Conservation (phyloP, 23 tunicate species). For the Styela clava region DNA sequence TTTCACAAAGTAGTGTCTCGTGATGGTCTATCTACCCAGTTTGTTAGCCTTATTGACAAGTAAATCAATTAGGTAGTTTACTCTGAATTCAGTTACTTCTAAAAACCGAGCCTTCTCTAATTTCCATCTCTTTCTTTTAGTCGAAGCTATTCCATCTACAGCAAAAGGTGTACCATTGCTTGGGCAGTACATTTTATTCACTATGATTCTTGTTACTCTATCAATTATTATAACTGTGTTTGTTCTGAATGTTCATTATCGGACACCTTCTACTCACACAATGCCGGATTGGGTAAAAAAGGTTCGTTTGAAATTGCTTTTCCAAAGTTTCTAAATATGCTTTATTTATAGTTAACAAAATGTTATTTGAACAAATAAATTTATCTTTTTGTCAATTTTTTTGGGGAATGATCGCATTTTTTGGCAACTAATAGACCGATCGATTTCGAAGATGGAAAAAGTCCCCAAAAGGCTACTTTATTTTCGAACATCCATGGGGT, state of each 20-base stretch:
- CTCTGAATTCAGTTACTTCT: too few species aligned
- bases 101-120: too few species aligned
- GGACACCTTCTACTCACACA: slow-evolving; percentile 86
- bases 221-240: slow-evolving; percentile 92
- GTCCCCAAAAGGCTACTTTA: too few species aligned
- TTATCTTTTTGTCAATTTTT: neutral
- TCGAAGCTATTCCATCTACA: slow-evolving; percentile 96
- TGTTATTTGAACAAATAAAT: neutral
- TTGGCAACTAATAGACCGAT: too few species aligned
- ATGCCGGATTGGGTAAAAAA: slow-evolving; percentile 88
- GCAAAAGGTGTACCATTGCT: slow-evolving; percentile 95
- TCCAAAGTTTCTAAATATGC: neutral
- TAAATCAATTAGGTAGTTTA: too few species aligned
- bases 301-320: slow-evolving; percentile 29
- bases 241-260: slow-evolving; percentile 85
- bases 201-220: slow-evolving; percentile 89
- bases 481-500: too few species aligned
- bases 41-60: too few species aligned
- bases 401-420: neutral
- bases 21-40: too few species aligned
- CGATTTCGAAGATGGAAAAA: too few species aligned
- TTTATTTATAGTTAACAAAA: neutral
- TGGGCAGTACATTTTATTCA: slow-evolving; percentile 93
- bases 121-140: too few species aligned
- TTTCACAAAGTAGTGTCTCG: too few species aligned